Evolutionary conservation across 1,140 invertebrate genomes (phyloP), one percentile per base, ranked within the genome.

Genomic region (Cotesia typhae): DNA sequence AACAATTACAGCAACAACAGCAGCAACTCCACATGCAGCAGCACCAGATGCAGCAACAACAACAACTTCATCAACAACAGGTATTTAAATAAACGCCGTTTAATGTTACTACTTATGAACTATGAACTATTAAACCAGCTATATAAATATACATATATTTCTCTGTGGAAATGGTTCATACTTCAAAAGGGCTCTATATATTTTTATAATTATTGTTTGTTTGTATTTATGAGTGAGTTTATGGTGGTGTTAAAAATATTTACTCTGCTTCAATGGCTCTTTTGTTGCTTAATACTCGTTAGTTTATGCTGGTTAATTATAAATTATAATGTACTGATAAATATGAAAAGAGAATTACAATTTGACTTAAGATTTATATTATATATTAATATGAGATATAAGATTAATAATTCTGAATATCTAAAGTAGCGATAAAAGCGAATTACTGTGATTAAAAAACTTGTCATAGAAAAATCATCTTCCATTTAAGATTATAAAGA

Each of bases 21-120:
- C 80, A 84, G 55, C 84, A 89, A 75, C 88, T 88, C 73, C 80
- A 85, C 75, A 87, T 86, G 14, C 84, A 82, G 67, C 80, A 81
- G 70, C 82, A 82, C 63, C 85, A 87, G 75, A 81, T 85, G 71
- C 75, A 79, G 71, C 75, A 79, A 73, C 79, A 81, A 72, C 81
- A 81, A 63, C 85, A 87, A 75, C 81, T 78, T 59, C 82, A 83
- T 59, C 78, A 76, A 65, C 79, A 80, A 75, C 82, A 82, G 75
- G 75, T 76, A 76, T 76, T 76, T 76, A 74, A 76, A 72, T 76
- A 74, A 47, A 74, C 52, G 47, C 38, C 66, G 70, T 69, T 74
- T 53, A 75, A 70, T n/a, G 36, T 57, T n/a, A 57, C 17, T 12
- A 17, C n/a, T 20, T 57, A 28, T 28, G 28, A 28, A 28, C 28